Evolutionary conservation across 2,113 vertebrate species (phyloP).

Genomic region (Dasyurus viverrinus): DNA sequence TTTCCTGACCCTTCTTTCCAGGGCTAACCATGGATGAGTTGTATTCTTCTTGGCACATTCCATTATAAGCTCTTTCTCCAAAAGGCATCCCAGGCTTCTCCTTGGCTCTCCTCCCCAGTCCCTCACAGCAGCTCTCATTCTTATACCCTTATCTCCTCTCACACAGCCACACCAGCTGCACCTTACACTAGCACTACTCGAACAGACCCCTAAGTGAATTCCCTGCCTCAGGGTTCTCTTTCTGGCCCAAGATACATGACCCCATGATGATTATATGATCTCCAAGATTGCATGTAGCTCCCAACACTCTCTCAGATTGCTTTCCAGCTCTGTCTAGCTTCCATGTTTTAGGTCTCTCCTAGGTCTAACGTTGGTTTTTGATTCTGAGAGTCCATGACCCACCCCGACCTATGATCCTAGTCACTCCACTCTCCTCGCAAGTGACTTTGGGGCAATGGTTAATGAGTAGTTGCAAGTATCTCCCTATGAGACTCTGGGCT

Average conservation of each 20-base stretch:
- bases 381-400: background rate
- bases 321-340: background rate
- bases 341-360: too few species aligned
- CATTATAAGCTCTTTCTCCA: background rate
- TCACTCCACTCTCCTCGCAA: background rate
- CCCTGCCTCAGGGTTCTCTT: background rate
- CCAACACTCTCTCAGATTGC: background rate
- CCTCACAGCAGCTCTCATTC: background rate
- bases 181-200: background rate
- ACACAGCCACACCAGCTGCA: background rate
- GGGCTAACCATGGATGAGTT: too few species aligned
- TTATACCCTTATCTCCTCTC: background rate
- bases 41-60: background rate
- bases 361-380: too few species aligned
- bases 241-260: background rate
- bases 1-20: too few species aligned
- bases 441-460: background rate
- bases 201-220: background rate
- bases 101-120: too few species aligned
- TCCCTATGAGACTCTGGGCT: background rate
- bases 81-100: background rate
- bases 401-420: background rate
- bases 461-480: background rate
- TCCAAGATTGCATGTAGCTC: background rate
- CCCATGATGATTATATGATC: background rate